Evolutionary conservation across 2,888 invertebrate species (phyloP), one percentile per base, ranked within the genome.

Genomic region (Choreutis nemorana): DNA sequence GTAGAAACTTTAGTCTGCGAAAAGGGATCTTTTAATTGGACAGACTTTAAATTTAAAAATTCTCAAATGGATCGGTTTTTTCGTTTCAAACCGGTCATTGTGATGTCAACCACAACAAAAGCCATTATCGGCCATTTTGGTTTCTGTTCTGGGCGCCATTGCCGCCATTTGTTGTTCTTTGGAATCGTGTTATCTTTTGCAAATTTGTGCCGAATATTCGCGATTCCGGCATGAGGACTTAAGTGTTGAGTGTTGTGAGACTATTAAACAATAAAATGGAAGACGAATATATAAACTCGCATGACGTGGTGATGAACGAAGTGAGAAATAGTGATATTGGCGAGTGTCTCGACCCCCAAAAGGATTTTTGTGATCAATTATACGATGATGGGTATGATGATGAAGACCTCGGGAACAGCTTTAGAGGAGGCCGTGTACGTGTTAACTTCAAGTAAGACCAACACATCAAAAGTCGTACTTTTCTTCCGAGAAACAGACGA

Each of bases 331-430:
- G 33, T 15, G 50, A 39, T 31, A n/a, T 30, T 41, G 51, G 38
- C 36, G 64, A 65, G 16, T 41, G 41, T 6, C 44, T 39, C 32
- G 49, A 51, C 15, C 44, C 42, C 26, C 44, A 55, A 4, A 78
- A 75, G 40, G 78, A 73, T 31, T 73, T 65, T 33, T 56, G 55
- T 36, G 79, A 78, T 37, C 40, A 46, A 9, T 48, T 48, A 2
- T 71, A 56, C 31, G 77, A 77, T 4, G 77, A 77, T n/a, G 45
- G 43, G 24, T 71, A 51, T 33, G 75, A 75, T 4, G 77, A 77
- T 28, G 77, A 77, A 5, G 75, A 75, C 2, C 56, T 58, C 3
- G 55, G 59, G 2, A 60, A 56, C 35, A 56, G 48, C 36, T 77
- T 65, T 40, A 51, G 78, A 26, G 64, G 61, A 16, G 59, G 59